These are phyloP conservation scores for Anolis carolinensis DNA, from an alignment of 2,113 vertebrate species.

Conservation along the genomic window DNA sequence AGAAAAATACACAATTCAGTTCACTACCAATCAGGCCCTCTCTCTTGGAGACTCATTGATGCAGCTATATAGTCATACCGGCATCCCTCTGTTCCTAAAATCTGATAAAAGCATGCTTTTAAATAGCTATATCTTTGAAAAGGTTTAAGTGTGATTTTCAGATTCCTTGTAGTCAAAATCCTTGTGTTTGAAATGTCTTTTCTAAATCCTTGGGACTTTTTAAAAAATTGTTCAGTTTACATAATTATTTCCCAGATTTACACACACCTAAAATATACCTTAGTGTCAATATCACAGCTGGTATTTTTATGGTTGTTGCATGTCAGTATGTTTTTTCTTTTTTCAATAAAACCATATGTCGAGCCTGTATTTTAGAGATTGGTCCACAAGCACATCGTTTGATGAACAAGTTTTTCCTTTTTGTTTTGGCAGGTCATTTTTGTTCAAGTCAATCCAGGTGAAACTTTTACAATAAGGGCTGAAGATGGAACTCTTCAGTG, in stretches of 20 bases:
- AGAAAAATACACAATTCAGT: too few relatives aligned
- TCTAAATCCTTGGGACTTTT: background rate
- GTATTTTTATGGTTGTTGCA: background rate
- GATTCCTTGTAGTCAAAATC: too few relatives aligned
- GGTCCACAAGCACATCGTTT: background rate
- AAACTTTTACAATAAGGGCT: constrained; percentile 95
- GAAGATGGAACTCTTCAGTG: constrained; percentile 96
- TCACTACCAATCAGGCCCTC: too few relatives aligned
- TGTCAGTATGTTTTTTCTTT: background rate
- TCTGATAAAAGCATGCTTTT: too few relatives aligned
- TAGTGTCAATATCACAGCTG: background rate
- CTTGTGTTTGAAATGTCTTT: too few relatives aligned
- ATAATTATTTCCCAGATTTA: background rate
- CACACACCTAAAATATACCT: background rate
- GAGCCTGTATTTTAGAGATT: background rate
- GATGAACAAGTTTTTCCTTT: constrained; percentile 31
- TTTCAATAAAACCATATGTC: background rate
- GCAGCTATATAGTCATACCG: too few relatives aligned
- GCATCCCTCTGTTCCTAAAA: too few relatives aligned
- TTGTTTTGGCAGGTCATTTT: constrained; percentile 88
- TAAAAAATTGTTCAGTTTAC: background rate
- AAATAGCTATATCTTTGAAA: background rate
- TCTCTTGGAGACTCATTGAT: too few relatives aligned
- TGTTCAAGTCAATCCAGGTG: constrained; percentile 97
- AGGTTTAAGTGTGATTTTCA: background rate